Evolutionary conservation across 2,113 vertebrate genomes (phyloP), one percentile per base, ranked within the genome.

Genomic region (Datnioides undecimradiatus): DNA sequence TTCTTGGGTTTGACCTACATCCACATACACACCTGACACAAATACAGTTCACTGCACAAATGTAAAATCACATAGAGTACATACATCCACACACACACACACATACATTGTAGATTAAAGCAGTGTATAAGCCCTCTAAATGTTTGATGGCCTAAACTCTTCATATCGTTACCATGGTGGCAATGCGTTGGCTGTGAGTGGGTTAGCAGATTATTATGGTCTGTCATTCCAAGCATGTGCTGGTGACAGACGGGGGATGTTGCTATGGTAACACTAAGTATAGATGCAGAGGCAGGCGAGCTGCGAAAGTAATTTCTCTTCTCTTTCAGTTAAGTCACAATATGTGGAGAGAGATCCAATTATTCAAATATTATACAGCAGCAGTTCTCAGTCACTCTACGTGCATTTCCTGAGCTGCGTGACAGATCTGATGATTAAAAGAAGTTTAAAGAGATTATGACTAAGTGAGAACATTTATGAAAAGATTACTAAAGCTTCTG

Each of bases 161-260:
- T 74, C 60, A 41, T 46, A 43, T 54, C 1, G 71, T 85, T 85
- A 40, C 80, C 81, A 17, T 67, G 88, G 81, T 60, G 38, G 13
- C 73, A 43, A n/a, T 71, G 78, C 69, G 72, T 87, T 85, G 83
- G 83, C 79, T 85, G 69, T 83, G 88, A 88, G 86, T 91, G 85
- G 86, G 90, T 63, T 70, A 16, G 58, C 34, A 45, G 57, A 78
- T 71, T 88, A 90, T 85, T 85, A 85, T 88, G 87, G 86, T 86
- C 90, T 85, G 83, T 80, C 1, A 4, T 81, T 76, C 45, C 54
- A 69, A 34, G 83, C 90, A 87, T 87, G 87, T 87, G 90, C 62
- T 69, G 63, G 78, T 87, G 86, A 87, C 86, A 87, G 86, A 65
- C 21, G n/a, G 73, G 43, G 66, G 70, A 25, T 16, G 82, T 89